Base-by-base conservation (phyloP, 2,888 invertebrate species). In the Caenorhabditis wallacei region DNA sequence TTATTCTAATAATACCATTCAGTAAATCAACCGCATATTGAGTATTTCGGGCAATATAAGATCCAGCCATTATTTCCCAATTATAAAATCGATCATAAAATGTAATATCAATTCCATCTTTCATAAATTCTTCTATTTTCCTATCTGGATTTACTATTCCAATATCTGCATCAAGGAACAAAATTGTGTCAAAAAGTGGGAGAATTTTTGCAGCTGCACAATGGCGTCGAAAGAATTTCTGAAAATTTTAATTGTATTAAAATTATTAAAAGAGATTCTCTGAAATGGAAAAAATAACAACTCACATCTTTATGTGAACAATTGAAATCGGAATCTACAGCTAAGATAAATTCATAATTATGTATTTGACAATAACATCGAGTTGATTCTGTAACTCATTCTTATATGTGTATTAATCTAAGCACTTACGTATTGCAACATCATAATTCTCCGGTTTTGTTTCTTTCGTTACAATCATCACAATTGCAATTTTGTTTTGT, bases 181-280 rank as follows among this genome's bases (percentile, higher is more conserved):
- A 46, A 11, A 82, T 57, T n/a, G 74, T 71, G n/a, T 81, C 81
- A 43, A 76, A 84, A 18, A 72, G 26, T 0, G 68, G 63, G 1
- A 85, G 80, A 51, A 82, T 68, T 11, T 70, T 59, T 13, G 75
- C 70, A 10, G 76, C 80, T 2, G 69, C 80, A 56, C 85, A 85
- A 37, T 85, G 85, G 1, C 85, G 71, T 16, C 84, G 82, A 76
- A 85, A 85, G 68, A 80, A 84, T 37, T 80, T 81, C 85, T 85
- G 66, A 20, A 78, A 76, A n/a, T 40, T 1, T 1, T 74, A 20
- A 18, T n/a, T 43, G 11, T 35, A n/a, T n/a, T n/a, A n/a, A n/a
- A n/a, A n/a, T n/a, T n/a, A n/a, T n/a, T n/a, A n/a, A n/a, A n/a
- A n/a, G n/a, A n/a, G n/a, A n/a, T n/a, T n/a, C n/a, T n/a, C n/a